These are phyloP conservation scores for Aphodius sticticus DNA, from an alignment of 2,888 invertebrate genomes.

Conservation along the genomic window DNA sequence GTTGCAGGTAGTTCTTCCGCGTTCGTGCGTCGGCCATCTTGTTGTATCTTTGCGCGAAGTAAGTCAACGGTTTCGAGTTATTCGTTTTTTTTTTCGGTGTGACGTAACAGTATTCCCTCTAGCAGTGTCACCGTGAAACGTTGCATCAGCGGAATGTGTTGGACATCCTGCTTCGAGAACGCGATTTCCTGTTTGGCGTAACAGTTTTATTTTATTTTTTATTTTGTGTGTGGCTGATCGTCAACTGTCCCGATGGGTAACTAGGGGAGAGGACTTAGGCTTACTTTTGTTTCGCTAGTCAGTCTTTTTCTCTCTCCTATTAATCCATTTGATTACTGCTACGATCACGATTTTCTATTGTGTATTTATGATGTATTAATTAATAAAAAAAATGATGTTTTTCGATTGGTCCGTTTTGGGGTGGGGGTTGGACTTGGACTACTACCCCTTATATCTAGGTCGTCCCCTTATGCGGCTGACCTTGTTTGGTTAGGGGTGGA, in stretches of 20 bases:
- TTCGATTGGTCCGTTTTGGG: background rate
- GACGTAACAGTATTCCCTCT: conserved; percentile 30
- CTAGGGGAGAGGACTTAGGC: conserved; percentile 74
- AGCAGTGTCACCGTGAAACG: background rate
- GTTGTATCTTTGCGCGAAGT: conserved; percentile 40
- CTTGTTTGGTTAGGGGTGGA: conserved; percentile 40
- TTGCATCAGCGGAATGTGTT: conserved; percentile 11
- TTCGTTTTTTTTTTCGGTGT: conserved; percentile 35
- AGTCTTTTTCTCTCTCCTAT: conserved; percentile 86
- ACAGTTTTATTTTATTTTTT: conserved; percentile 16
- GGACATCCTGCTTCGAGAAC: conserved; percentile 21
- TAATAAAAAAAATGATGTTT: background rate
- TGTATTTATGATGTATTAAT: background rate
- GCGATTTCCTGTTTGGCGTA: conserved; percentile 41
- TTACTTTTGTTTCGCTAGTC: conserved; percentile 69
- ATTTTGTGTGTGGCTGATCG: conserved; percentile 7
- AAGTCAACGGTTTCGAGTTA: conserved; percentile 39
- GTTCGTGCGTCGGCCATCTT: conserved; percentile 47
- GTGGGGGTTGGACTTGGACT: conserved; percentile 39
- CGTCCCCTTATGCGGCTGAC: conserved; percentile 39
- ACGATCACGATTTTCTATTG: conserved; percentile 8
- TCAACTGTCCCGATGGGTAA: conserved; percentile 45
- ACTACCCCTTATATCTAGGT: conserved; percentile 38
- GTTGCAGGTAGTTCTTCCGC: background rate
- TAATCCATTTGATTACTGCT: conserved; percentile 47